Evolutionary conservation across 2,113 vertebrate species (phyloP).

Genomic region (Aplodontia rufa): DNA sequence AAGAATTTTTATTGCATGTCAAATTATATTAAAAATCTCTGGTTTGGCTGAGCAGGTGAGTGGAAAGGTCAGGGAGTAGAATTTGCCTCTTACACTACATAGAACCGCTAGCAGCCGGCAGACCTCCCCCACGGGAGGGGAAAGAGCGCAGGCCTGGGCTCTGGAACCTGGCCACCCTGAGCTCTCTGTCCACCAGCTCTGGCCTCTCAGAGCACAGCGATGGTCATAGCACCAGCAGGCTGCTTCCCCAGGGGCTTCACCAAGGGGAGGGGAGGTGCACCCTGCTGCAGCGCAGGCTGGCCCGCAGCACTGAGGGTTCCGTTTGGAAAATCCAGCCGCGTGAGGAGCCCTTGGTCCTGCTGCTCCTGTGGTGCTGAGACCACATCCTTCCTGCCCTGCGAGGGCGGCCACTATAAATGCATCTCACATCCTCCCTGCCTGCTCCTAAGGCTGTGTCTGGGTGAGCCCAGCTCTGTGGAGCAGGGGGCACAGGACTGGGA

Average conservation of each 20-base stretch:
- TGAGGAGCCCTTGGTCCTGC: neutral
- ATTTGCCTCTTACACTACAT: neutral
- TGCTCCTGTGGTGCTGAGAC: conserved; percentile 30
- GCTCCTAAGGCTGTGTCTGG: neutral
- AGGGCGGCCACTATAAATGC: conserved; percentile 5
- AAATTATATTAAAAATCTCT: neutral
- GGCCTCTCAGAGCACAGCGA: too few species aligned
- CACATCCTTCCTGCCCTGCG: conserved; percentile 71
- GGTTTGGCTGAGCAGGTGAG: neutral
- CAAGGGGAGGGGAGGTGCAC: neutral
- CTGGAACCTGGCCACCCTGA: neutral
- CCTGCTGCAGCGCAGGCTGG: neutral
- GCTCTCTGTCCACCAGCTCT: neutral
- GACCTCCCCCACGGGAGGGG: neutral
- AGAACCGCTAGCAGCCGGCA: neutral
- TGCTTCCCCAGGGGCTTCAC: neutral
- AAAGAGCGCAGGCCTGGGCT: neutral
- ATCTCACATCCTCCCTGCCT: neutral
- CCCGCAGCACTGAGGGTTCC: neutral
- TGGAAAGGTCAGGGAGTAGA: neutral
- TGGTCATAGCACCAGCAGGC: neutral
- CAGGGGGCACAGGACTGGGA: neutral
- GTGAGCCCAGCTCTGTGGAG: conserved; percentile 46
- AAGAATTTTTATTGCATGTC: neutral
- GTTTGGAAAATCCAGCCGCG: conserved; percentile 50